Evolutionary conservation across 2,113 vertebrate genomes (phyloP), one percentile per base, ranked within the genome.

Genomic region (Empidonax traillii): DNA sequence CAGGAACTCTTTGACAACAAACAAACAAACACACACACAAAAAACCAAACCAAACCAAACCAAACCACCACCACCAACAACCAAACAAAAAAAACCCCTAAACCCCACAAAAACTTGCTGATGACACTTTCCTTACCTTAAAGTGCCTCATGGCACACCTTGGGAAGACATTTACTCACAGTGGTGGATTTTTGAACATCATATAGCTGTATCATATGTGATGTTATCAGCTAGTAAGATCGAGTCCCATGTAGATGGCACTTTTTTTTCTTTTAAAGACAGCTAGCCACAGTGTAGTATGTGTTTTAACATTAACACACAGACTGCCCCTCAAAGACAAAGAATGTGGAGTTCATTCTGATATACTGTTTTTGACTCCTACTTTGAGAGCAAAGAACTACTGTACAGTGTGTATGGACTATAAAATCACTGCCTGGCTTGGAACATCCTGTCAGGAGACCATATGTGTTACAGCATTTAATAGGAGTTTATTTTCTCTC

Each of bases 381-480:
- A 25, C 52, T 79, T 61, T 52, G 61, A 92, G 76, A 87, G 33
- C n/a, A 14, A 72, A 75, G 82, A 71, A 56, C 56, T 90, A n/a
- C 95, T 75, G 75, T 67, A 81, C 41, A 20, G 65, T 92, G 88
- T 59, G 56, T 68, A 77, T 53, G 85, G 87, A 52, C 59, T 91
- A 25, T 49, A 88, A 96, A 95, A 90, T 88, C 79, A 21, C 35
- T 52, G 63, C 9, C 1, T 13, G 87, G 79, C 65, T 90, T 90
- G 68, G 90, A 96, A 90, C 56, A 66, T 90, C 92, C 83, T 88
- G 73, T 88, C 85, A 93, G 83, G 73, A 90, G 68, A 89, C 83
- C 90, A 69, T 90, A 93, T 85, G 90, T 74, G 69, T 86, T 90
- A 62, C 44, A 58, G 85, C 93, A 53, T 92, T 92, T 92, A 68